Evolutionary conservation across 92 coral and sea anemone species (phyloP).

Genomic region (Zoanthus gigantus): DNA sequence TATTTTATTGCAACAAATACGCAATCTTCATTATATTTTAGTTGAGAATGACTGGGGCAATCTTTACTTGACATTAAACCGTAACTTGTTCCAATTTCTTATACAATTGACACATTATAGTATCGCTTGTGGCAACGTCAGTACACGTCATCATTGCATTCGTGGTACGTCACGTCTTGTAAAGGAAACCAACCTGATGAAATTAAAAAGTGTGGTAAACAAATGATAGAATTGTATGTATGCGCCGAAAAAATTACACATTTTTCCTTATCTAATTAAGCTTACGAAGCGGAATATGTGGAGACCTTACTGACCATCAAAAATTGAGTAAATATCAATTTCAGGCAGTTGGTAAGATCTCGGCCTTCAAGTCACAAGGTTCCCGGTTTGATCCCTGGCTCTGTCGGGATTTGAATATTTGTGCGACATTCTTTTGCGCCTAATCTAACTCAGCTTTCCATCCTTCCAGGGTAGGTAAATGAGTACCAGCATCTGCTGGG

Average conservation of each 20-base stretch:
- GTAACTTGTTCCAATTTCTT: not conserved
- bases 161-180: slow-evolving; percentile 34
- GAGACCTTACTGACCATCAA: too few species aligned
- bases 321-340: too few species aligned
- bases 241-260: not conserved
- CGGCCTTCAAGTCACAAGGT: too few species aligned
- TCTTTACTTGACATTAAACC: too few species aligned
- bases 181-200: slow-evolving; percentile 35
- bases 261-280: not conserved
- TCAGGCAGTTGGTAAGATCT: too few species aligned
- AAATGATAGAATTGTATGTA: not conserved
- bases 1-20: not conserved
- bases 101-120: not conserved
- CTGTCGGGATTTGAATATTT: too few species aligned
- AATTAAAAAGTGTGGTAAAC: not conserved
- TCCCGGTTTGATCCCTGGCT: too few species aligned
- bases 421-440: too few species aligned
- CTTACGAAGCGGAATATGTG: not conserved
- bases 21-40: not conserved
- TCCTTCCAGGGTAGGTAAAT: too few species aligned
- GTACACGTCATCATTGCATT: not conserved
- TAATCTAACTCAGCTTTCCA: too few species aligned
- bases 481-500: too few species aligned
- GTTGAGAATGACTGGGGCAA: not conserved
- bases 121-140: not conserved